Base-by-base conservation (phyloP, 2,888 invertebrate genomes). In the Rotaria macrura region DNA sequence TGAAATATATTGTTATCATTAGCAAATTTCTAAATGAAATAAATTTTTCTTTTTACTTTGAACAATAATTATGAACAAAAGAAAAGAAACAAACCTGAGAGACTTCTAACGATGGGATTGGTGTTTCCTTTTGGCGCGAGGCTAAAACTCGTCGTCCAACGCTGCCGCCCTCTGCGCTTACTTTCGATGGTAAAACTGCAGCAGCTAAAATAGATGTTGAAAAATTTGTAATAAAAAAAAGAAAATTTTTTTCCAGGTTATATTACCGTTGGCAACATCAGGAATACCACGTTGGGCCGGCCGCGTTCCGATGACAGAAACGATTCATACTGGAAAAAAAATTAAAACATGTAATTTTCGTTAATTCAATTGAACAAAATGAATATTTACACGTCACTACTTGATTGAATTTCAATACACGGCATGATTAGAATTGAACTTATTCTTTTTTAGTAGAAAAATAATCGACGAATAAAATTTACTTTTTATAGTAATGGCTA, bases 131-230 rank as follows among this genome's bases (percentile, higher is more conserved):
- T 7, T 79, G 79, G 79, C 79, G 79, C 79, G 79, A 79, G 79
- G 79, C 40, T 79, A 79, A 43, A 14, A 43, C 65, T 65, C 40
- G 79, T 43, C 43, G 40, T 40, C 79, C 79, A 40, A 79, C 79
- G 79, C 79, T 79, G 43, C 79, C 43, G 79, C 79, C 79, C 79
- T 79, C 79, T 79, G 79, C 79, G 79, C 79, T 79, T 79, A 79
- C 38, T 25, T 20, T 79, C n/a, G 79, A 43, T 43, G 79, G 43
- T 43, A 79, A 79, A 17, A 40, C 43, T 79, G 23, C 79, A 79
- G 79, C 79, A 79, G 79, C 43, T 65, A 65, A 34, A 65, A 23
- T 52, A 52, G 23, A 52, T 23, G 6, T 12, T 6, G 14, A 47
- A 47, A 47, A 47, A 47, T 12, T 6, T 2, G 14, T 47, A 10